A percentile compares a stretch with the other conserved stretches of the same genome.
phyloP scores from a whole-genome alignment of 37 sponge, comb jelly and placozoan species.

The Mnemiopsis leidyi region DNA sequence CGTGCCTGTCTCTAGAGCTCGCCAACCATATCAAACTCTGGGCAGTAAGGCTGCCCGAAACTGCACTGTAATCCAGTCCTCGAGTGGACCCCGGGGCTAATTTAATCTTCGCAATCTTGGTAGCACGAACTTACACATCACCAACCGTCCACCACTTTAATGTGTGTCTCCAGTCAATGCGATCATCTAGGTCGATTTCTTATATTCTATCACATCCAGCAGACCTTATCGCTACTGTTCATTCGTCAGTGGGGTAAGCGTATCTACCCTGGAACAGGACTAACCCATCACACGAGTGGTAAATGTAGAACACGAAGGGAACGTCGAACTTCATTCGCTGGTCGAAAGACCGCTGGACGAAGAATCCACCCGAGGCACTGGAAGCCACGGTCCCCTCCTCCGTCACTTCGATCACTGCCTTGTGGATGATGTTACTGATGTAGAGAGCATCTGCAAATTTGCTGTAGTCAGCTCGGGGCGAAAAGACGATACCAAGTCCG shows the following conservation, averaged over 20 bases:
- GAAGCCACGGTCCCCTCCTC: conserved; percentile 46
- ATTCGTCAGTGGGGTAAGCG: not conserved
- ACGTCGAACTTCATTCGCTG: not conserved
- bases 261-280: conserved; percentile 60
- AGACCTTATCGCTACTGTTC: not conserved
- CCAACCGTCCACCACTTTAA: not conserved
- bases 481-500: conserved; percentile 16
- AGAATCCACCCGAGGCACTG: not conserved
- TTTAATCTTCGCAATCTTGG: not conserved
- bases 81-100: not conserved
- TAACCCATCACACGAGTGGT: conserved; percentile 50
- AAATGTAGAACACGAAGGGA: conserved; percentile 60
- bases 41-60: not conserved
- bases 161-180: too few relatives aligned
- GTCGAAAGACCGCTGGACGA: not conserved
- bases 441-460: conserved; percentile 12
- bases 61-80: not conserved
- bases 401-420: conserved; percentile 6
- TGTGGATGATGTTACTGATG: conserved; percentile 62
- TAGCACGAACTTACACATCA: not conserved
- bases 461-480: conserved; percentile 51
- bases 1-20: not conserved
- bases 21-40: not conserved
- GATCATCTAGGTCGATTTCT: not conserved
- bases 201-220: too few relatives aligned